Percentiles rank a stretch among this genome's conserved stretches.
Evolutionary conservation across 1,140 invertebrate species (phyloP).

Genomic region (Macrobrachium nipponense): DNA sequence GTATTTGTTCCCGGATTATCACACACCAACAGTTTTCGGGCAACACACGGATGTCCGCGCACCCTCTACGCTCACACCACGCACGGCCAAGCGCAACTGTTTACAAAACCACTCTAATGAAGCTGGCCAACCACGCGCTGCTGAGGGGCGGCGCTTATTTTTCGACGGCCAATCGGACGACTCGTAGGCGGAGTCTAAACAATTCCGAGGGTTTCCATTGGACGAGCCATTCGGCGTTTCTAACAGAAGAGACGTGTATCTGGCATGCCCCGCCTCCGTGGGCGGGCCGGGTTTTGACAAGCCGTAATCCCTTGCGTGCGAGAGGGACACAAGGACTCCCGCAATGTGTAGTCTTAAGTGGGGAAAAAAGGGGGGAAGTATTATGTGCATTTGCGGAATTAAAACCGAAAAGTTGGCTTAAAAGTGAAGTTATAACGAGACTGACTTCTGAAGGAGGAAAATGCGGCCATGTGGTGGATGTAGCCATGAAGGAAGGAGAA

Average conservation of each 20-base stretch:
- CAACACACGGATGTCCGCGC: constrained; percentile 52
- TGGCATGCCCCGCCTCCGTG: neutral
- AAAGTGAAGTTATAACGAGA: constrained; percentile 53
- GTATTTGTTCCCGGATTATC: constrained; percentile 60
- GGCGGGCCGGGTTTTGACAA: constrained; percentile 23
- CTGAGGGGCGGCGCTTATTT: constrained; percentile 24
- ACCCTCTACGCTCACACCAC: constrained; percentile 51
- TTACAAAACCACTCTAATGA: constrained; percentile 51
- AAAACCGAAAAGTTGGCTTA: constrained; percentile 56
- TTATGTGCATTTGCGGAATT: constrained; percentile 60
- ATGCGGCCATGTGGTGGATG: constrained; percentile 17
- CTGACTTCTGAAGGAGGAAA: constrained; percentile 18
- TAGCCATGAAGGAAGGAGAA: constrained; percentile 3
- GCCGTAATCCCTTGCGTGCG: neutral
- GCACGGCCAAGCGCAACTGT: constrained; percentile 60
- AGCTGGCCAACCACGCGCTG: constrained; percentile 50
- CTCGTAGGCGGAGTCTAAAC: neutral
- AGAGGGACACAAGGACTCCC: constrained; percentile 45
- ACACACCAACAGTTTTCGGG: constrained; percentile 60
- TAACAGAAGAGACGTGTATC: constrained; percentile 31
- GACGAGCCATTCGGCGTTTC: neutral
- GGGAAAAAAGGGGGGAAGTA: constrained; percentile 53
- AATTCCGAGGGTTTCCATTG: constrained; percentile 4
- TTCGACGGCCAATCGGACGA: constrained; percentile 15
- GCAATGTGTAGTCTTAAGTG: constrained; percentile 36